A percentile compares a stretch with the other conserved stretches of the same genome.
Conservation (phyloP, 2,797 vertebrate species). For the Strix occidentalis region DNA sequence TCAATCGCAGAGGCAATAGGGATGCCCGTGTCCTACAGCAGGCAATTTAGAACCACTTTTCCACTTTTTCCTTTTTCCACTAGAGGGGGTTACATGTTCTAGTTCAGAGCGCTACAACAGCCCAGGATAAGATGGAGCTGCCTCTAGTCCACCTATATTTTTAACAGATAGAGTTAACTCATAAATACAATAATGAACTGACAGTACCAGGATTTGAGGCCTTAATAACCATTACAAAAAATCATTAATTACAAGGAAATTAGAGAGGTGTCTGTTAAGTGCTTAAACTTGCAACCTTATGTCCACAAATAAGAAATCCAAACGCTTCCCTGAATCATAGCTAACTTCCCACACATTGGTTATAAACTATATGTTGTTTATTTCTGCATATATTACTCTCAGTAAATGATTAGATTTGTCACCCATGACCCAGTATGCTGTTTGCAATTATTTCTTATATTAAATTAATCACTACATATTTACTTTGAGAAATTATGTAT, state of each 20-base stretch:
- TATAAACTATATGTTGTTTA: slow-evolving; percentile 59
- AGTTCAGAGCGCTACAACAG: not conserved
- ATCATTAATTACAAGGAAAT: slow-evolving; percentile 60
- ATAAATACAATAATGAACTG: slow-evolving; percentile 24
- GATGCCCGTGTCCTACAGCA: accelerated
- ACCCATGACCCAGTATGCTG: slow-evolving; percentile 63
- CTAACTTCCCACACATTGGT: slow-evolving; percentile 44
- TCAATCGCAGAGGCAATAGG: not conserved
- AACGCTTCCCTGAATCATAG: slow-evolving; percentile 32
- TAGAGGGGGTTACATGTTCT: slow-evolving; percentile 72
- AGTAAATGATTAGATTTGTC: slow-evolving; percentile 59
- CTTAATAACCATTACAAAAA: slow-evolving; percentile 52
- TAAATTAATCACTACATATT: slow-evolving; percentile 59
- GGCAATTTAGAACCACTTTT: not conserved
- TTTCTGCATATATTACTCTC: slow-evolving; percentile 55
- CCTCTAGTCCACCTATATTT: slow-evolving; percentile 4
- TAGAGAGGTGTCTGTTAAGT: slow-evolving; percentile 53
- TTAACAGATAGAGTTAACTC: slow-evolving; percentile 53
- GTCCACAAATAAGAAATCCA: slow-evolving; percentile 48
- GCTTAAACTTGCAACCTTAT: slow-evolving; percentile 57
- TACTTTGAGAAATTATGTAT: slow-evolving; percentile 52
- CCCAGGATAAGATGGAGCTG: slow-evolving; percentile 29
- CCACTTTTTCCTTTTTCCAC: slow-evolving; percentile 62
- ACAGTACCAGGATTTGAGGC: not conserved
- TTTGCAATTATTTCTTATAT: slow-evolving; percentile 65